These are phyloP conservation scores for Graptemys geographica DNA, from an alignment of 2,797 vertebrate genomes.

Conservation along the genomic window DNA sequence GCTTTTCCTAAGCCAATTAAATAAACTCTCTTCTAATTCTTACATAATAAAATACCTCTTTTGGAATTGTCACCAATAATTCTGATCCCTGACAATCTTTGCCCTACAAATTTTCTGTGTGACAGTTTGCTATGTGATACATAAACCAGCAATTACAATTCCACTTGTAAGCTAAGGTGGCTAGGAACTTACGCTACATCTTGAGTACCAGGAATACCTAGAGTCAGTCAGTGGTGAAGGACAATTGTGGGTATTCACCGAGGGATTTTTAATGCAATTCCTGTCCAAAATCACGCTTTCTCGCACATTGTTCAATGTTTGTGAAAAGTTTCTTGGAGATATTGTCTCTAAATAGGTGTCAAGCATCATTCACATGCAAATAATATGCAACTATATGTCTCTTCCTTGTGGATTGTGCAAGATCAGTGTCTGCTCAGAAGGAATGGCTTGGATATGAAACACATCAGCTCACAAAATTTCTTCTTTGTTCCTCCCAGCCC, in stretches of 20 bases:
- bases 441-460: background rate
- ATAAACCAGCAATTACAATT: background rate
- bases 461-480: background rate
- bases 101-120: background rate
- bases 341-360: background rate
- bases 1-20: background rate
- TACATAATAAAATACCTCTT: background rate
- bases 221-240: background rate
- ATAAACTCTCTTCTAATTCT: background rate
- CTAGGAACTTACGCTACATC: background rate
- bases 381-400: background rate
- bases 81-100: background rate
- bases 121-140: background rate
- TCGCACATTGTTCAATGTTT: background rate
- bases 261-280: no score
- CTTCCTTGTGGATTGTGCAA: background rate
- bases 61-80: background rate
- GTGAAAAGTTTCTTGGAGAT: background rate
- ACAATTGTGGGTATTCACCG: background rate
- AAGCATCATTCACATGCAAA: slow-evolving; percentile 4
- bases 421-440: background rate
- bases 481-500: background rate
- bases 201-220: background rate
- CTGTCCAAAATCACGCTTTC: background rate
- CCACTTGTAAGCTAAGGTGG: no score